Conservation (phyloP, 2,797 vertebrate genomes). For the Fundulus diaphanus region DNA sequence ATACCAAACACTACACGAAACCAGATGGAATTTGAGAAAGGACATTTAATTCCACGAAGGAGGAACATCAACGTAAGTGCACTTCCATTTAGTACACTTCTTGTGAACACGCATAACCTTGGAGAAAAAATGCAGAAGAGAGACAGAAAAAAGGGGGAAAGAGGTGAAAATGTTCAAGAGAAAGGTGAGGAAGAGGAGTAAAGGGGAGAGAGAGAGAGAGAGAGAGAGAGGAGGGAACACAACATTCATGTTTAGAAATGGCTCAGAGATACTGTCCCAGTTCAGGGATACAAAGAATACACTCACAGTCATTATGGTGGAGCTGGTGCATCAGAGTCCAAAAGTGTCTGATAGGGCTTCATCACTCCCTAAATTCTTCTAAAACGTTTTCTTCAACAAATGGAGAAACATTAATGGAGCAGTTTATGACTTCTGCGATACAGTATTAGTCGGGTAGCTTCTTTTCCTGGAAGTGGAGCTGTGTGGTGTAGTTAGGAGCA, state of each 20-base stretch:
- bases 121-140: slow-evolving; percentile 20
- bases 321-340: slow-evolving; percentile 34
- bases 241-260: slow-evolving; percentile 58
- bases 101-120: slow-evolving; percentile 43
- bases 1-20: slow-evolving; percentile 19
- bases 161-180: slow-evolving; percentile 20
- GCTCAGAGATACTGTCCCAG: slow-evolving; percentile 39
- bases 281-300: slow-evolving; percentile 46
- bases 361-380: slow-evolving; percentile 13
- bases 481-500: background rate
- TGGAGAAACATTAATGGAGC: slow-evolving; percentile 39
- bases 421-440: slow-evolving; percentile 33
- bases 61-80: slow-evolving; percentile 52
- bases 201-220: background rate
- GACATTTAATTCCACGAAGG: slow-evolving; percentile 42
- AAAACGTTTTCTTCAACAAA: slow-evolving; percentile 13
- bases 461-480: background rate
- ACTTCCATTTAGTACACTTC: slow-evolving; percentile 56
- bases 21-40: slow-evolving; percentile 43
- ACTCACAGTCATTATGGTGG: slow-evolving; percentile 37
- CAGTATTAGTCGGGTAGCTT: background rate
- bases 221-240: slow-evolving; percentile 18
- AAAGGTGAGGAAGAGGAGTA: slow-evolving; percentile 6
- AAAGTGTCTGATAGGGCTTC: background rate
- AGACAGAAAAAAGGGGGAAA: slow-evolving; percentile 13